Evolutionary conservation across 1,140 invertebrate genomes (phyloP), one percentile per base, ranked within the genome.

Genomic region (Caerostris extrusa): DNA sequence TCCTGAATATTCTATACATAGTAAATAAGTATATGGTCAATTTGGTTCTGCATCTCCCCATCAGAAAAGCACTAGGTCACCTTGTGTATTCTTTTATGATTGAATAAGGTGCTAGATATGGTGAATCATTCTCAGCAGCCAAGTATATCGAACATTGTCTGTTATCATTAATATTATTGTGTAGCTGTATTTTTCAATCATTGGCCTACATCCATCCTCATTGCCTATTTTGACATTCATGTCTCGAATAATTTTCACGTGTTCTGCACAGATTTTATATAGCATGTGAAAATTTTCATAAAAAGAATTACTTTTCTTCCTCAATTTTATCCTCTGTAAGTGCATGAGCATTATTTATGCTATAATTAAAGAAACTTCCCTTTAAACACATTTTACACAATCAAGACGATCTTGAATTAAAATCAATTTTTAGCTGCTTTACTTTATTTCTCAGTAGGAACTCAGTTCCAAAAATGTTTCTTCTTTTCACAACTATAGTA

Each of bases 11-110:
- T 17, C 53, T 5, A 67, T 67, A 67, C 34, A 88, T 50, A 60
- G 57, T 85, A 55, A 85, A 85, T 85, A 58, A 85, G 56, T 57
- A 85, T 8, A 85, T 85, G 55, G 56, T 58, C 56, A n/a, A 58
- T 58, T 85, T 85, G 83, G 55, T 58, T 85, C 19, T 12, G 17
- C 55, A 55, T 58, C 57, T 85, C 7, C 12, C 83, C 12, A 4
- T 85, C 83, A 58, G 55, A 56, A 17, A 17, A 85, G 4, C 12
- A 6, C 56, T 55, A 58, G 56, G 55, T 85, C 17, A 12, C 57
- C 8, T 17, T 85, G 4, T 85, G 14, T 55, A 58, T 85, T 57
- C 19, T 85, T 85, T 85, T 85, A 7, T 85, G 55, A 57, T 85
- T 57, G 7, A 85, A 85, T 85, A 58, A 60, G 55, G 83, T 58